Percentiles rank a stretch among this genome's conserved stretches.
These are phyloP conservation scores for Thumatha senex DNA, from an alignment of 2,888 invertebrate genomes.

Conservation along the genomic window DNA sequence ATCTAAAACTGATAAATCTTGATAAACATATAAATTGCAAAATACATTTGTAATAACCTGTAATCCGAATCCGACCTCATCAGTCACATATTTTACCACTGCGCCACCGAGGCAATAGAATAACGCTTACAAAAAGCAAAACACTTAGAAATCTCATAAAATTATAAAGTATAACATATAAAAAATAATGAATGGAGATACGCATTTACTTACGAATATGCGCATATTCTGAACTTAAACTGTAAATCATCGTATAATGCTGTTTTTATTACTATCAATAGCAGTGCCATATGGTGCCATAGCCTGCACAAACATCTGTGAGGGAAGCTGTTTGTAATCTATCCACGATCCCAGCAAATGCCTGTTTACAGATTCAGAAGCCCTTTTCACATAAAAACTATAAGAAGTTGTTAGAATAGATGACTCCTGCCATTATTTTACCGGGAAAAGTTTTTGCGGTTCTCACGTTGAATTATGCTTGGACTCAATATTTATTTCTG, in stretches of 20 bases:
- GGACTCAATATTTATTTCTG: constrained; percentile 6
- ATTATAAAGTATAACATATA: constrained; percentile 11
- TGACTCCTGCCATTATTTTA: constrained; percentile 29
- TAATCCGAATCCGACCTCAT: no score
- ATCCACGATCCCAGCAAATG: constrained; percentile 40
- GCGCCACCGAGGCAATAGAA: neutral
- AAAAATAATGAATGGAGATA: constrained; percentile 1
- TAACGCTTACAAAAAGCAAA: neutral
- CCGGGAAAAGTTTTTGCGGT: constrained; percentile 16
- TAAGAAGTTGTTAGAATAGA: constrained; percentile 42
- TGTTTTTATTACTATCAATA: constrained; percentile 53
- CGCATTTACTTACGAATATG: neutral
- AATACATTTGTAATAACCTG: no score
- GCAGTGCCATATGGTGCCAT: constrained; percentile 49
- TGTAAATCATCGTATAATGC: constrained; percentile 47
- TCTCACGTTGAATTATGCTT: constrained; percentile 10
- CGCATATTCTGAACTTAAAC: constrained; percentile 31
- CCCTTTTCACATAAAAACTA: constrained; percentile 40
- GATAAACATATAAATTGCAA: no score
- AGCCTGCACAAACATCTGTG: constrained; percentile 42
- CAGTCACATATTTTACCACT: no score
- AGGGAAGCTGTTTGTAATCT: constrained; percentile 45
- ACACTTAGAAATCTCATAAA: constrained; percentile 1
- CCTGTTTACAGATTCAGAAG: constrained; percentile 57
- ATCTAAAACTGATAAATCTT: no score